These are phyloP conservation scores for Caenorhabditis japonica DNA, from an alignment of 2,888 invertebrate genomes.

Conservation along the genomic window DNA sequence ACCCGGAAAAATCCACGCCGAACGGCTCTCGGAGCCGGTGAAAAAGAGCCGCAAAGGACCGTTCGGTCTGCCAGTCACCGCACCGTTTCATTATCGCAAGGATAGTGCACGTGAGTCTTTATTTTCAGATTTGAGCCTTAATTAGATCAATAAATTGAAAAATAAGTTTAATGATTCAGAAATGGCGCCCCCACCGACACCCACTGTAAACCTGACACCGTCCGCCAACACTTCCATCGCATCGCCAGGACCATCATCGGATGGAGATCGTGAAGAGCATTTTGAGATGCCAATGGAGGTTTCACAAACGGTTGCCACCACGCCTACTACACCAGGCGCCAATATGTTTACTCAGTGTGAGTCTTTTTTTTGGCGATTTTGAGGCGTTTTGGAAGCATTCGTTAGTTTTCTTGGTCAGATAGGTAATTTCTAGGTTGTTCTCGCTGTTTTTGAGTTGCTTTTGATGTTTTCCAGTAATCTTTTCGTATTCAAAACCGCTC, in stretches of 20 bases:
- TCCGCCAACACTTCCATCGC: slow-evolving; percentile 31
- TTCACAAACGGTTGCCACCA: slow-evolving; percentile 8
- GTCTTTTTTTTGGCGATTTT: slow-evolving; percentile 7
- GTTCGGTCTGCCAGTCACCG: slow-evolving; percentile 55
- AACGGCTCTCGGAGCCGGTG: slow-evolving; percentile 46
- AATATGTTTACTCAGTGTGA: slow-evolving; percentile 45
- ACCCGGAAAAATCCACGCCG: slow-evolving; percentile 46
- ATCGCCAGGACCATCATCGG: slow-evolving; percentile 61
- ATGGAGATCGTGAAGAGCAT: slow-evolving; percentile 35
- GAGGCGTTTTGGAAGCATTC: no score
- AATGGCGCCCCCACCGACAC: background rate
- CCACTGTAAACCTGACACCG: background rate
- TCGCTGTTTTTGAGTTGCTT: no score
- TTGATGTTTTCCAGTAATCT: no score
- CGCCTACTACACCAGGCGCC: slow-evolving; percentile 21
- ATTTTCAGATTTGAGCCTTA: no score
- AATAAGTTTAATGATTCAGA: no score
- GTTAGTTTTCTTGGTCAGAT: no score
- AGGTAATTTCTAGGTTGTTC: no score
- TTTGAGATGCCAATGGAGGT: slow-evolving; percentile 7
- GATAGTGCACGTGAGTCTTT: slow-evolving; percentile 44
- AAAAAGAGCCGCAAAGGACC: slow-evolving; percentile 9
- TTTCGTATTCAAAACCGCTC: no score
- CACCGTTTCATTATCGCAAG: slow-evolving; percentile 60
- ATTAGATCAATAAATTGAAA: no score